A percentile compares a stretch with the other conserved stretches of the same genome.
Evolutionary conservation across 2,113 vertebrate species (phyloP).

Genomic region (Pleuronectes platessa): DNA sequence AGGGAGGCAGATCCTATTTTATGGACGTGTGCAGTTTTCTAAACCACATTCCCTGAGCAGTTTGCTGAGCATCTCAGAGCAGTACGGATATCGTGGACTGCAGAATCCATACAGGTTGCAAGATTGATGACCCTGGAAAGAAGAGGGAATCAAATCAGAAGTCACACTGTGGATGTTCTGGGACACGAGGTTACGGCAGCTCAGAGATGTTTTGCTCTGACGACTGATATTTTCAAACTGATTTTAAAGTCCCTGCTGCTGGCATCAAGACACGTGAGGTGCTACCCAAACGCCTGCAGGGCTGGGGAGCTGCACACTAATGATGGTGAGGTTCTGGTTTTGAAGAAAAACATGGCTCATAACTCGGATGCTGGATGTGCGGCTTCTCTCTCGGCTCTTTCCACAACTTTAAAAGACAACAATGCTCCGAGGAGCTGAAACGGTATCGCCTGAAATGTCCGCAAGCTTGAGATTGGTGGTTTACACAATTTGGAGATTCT

Average conservation of each 20-base stretch:
- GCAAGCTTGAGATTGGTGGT: background rate
- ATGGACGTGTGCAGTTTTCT: background rate
- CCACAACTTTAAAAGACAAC: background rate
- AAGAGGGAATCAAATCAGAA: conserved; percentile 9
- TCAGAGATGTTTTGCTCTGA: background rate
- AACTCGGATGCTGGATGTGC: background rate
- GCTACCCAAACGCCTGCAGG: background rate
- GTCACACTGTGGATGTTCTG: background rate
- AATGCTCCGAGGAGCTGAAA: background rate
- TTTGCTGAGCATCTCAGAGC: background rate
- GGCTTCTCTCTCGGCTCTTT: background rate
- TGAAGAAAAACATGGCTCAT: background rate
- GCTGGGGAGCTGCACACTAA: background rate
- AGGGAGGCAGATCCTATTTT: background rate
- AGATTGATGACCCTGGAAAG: conserved; percentile 6
- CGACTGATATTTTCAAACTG: background rate
- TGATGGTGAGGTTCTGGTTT: background rate
- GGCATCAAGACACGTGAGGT: background rate
- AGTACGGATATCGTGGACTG: background rate
- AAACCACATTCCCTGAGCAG: background rate
- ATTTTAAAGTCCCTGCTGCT: background rate
- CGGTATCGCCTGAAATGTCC: background rate
- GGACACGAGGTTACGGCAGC: background rate
- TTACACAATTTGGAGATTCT: conserved; percentile 4
- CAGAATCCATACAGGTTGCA: background rate